Evolutionary conservation across 2,797 vertebrate genomes (phyloP).

Genomic region (Alcedo quadribrachys): DNA sequence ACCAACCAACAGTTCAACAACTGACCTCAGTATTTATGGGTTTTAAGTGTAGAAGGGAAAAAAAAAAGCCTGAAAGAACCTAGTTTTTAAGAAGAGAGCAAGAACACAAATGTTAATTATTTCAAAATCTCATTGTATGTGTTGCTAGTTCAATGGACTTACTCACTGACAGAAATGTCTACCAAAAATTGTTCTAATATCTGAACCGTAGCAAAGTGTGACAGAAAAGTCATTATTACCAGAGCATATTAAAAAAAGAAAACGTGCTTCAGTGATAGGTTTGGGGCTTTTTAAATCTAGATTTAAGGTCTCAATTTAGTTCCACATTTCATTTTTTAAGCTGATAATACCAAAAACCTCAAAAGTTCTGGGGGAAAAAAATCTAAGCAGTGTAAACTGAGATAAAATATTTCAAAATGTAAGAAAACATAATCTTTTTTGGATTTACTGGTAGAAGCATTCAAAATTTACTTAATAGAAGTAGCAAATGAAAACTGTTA

Average conservation of each 20-base stretch:
- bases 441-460: conserved; percentile 41
- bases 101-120: not conserved
- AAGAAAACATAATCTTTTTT: conserved; percentile 13
- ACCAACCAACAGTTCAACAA: not conserved
- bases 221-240: not conserved
- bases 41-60: not conserved
- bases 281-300: not conserved
- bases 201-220: not conserved
- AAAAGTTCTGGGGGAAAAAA: not conserved
- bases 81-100: not conserved
- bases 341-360: not conserved
- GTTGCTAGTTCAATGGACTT: not conserved
- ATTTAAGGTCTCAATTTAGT: not conserved
- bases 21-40: not conserved
- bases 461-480: conserved; percentile 57
- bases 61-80: not conserved
- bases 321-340: not conserved
- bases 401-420: not conserved
- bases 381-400: not conserved
- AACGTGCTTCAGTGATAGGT: not conserved
- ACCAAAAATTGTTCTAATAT: not conserved
- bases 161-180: not conserved
- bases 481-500: conserved; percentile 44
- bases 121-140: not conserved
- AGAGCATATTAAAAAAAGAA: not conserved